A percentile compares a stretch with the other conserved stretches of the same genome.
These are phyloP conservation scores for Euplexia lucipara DNA, from an alignment of 2,888 invertebrate species.

Conservation along the genomic window DNA sequence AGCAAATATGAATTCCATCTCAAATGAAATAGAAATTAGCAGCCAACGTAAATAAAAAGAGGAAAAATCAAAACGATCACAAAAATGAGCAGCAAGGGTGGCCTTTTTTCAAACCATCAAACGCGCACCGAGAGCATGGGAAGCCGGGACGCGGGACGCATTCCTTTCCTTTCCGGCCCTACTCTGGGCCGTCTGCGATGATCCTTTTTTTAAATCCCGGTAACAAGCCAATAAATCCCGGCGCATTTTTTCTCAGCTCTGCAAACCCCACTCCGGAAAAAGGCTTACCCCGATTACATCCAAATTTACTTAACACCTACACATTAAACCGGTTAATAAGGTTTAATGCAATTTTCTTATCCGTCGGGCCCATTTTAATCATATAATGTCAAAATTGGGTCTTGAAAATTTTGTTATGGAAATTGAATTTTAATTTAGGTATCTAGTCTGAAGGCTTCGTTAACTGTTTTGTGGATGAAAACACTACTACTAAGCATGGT, in stretches of 20 bases:
- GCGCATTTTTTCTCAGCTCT: slow-evolving; percentile 83
- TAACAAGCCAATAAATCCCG: slow-evolving; percentile 91
- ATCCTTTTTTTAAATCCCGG: slow-evolving; percentile 89
- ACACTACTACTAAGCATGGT: too few relatives aligned
- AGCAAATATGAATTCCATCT: slow-evolving; percentile 22
- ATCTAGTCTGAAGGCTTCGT: not conserved
- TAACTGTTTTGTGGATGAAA: too few relatives aligned
- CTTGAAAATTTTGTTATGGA: slow-evolving; percentile 83
- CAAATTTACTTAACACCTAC: slow-evolving; percentile 91
- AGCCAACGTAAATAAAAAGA: slow-evolving; percentile 69
- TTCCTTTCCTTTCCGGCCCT: slow-evolving; percentile 82
- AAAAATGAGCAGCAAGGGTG: slow-evolving; percentile 84
- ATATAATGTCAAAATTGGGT: slow-evolving; percentile 83
- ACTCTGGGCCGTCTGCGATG: slow-evolving; percentile 80
- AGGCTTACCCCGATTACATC: slow-evolving; percentile 89
- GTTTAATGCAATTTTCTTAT: slow-evolving; percentile 88
- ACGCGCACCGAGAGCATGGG: slow-evolving; percentile 74
- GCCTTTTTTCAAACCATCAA: slow-evolving; percentile 80
- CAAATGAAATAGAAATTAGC: slow-evolving; percentile 64
- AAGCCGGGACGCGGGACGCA: slow-evolving; percentile 71
- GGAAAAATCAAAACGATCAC: slow-evolving; percentile 74
- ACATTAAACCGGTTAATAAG: slow-evolving; percentile 88
- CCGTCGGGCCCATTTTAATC: slow-evolving; percentile 84
- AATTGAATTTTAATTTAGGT: slow-evolving; percentile 78
- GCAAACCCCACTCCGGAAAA: slow-evolving; percentile 76